Conservation (phyloP, 2,797 vertebrate species). For the Taenioides sp. region DNA sequence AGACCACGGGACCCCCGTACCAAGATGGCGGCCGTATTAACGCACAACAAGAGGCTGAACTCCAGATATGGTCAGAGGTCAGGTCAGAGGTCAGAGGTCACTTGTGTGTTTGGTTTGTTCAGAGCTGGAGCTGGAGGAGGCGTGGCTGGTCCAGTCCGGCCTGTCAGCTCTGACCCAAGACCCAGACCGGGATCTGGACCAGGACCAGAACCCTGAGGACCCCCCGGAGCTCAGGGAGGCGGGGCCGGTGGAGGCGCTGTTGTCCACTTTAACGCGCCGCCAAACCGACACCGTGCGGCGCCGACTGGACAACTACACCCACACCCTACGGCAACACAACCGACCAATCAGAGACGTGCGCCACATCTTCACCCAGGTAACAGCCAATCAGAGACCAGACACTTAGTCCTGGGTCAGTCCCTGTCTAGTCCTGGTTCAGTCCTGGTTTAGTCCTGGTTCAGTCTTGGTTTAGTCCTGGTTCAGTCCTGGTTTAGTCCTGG, state of each 20-base stretch:
- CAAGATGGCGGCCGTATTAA: too few relatives aligned
- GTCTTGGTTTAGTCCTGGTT: too few relatives aligned
- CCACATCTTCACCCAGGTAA: constrained; percentile 55
- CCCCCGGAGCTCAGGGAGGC: neutral
- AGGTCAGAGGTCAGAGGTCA: too few relatives aligned
- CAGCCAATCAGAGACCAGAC: neutral
- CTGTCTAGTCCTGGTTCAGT: too few relatives aligned
- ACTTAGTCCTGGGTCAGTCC: too few relatives aligned
- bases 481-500: too few relatives aligned
- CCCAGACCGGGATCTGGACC: neutral
- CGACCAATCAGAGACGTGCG: constrained; percentile 84
- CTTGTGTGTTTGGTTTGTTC: neutral
- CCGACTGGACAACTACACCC: constrained; percentile 90
- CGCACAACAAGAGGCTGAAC: too few relatives aligned
- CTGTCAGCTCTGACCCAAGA: constrained; percentile 84
- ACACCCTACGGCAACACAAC: constrained; percentile 88
- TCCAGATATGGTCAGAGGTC: too few relatives aligned
- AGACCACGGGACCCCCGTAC: too few relatives aligned
- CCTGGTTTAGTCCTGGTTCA: too few relatives aligned
- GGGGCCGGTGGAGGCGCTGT: constrained; percentile 80
- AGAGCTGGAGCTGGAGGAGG: constrained; percentile 87
- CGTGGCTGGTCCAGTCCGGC: constrained; percentile 91
- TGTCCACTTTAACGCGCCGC: constrained; percentile 89
- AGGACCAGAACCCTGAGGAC: neutral
- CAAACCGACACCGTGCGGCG: constrained; percentile 89